These are phyloP conservation scores for Brienomyrus brachyistius DNA, from an alignment of 2,113 vertebrate species.

Conservation along the genomic window DNA sequence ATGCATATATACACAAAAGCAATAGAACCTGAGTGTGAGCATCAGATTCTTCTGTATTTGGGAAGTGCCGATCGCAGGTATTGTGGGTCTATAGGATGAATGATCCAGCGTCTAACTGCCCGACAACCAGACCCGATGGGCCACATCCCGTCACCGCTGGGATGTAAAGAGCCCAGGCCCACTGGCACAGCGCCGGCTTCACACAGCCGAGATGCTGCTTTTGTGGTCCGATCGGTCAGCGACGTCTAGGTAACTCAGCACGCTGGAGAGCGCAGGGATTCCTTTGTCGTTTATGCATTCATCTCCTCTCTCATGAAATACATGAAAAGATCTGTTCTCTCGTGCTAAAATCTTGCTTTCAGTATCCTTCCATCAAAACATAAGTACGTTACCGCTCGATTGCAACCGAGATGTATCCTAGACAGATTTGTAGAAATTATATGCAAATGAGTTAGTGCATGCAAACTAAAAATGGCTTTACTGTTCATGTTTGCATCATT, in stretches of 20 bases:
- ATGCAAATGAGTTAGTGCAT: background rate
- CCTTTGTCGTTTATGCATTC: background rate
- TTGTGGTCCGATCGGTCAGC: background rate
- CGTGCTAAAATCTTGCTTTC: background rate
- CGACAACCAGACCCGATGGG: background rate
- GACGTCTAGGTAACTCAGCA: background rate
- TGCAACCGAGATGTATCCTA: background rate
- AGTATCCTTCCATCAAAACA: background rate
- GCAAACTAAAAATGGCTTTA: background rate
- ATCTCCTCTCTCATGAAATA: background rate
- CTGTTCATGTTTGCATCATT: background rate
- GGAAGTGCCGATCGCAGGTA: background rate
- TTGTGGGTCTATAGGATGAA: background rate
- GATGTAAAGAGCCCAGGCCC: background rate
- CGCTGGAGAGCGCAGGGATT: background rate
- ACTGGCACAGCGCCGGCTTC: background rate
- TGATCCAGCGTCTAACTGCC: background rate
- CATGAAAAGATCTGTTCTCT: background rate
- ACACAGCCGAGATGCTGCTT: background rate
- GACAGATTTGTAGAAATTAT: background rate
- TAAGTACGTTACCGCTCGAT: background rate
- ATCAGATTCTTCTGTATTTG: background rate
- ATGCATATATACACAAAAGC: background rate
- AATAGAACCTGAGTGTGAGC: background rate
- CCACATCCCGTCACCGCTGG: background rate